Conservation (phyloP, 2,113 vertebrate species). For the Phoenicopterus ruber region DNA sequence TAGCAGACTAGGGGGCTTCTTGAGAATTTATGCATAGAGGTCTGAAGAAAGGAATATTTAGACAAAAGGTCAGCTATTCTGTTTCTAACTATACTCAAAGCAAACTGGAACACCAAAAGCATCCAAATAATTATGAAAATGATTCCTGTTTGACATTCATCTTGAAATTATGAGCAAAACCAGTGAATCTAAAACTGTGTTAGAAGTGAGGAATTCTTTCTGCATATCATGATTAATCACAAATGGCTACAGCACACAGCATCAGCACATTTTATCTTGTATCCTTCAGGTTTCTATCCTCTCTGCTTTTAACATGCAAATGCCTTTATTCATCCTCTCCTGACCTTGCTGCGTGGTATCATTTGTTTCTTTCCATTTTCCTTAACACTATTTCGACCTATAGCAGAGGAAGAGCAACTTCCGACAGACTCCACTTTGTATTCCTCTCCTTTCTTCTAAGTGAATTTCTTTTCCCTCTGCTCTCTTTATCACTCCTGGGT, state of each 20-base stretch:
- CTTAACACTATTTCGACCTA: not conserved
- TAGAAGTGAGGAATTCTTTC: not conserved
- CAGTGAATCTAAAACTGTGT: not conserved
- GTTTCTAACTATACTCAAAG: not conserved
- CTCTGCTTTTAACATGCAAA: not conserved
- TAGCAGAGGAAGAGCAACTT: not conserved
- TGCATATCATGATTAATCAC: not conserved
- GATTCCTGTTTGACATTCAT: not conserved
- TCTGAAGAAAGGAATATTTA: constrained; percentile 26
- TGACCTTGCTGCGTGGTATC: not conserved
- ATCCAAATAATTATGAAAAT: not conserved
- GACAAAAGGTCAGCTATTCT: constrained; percentile 5
- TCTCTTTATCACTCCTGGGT: not conserved
- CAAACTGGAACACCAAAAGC: not conserved
- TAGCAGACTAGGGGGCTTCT: not conserved
- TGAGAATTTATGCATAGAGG: not conserved
- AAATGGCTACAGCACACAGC: not conserved
- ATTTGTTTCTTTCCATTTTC: constrained; percentile 28
- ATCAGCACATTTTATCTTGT: not conserved
- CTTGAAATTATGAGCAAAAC: not conserved
- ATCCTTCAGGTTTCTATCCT: not conserved
- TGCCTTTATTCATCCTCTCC: not conserved
- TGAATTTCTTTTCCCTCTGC: not conserved
- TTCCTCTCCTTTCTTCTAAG: constrained; percentile 6
- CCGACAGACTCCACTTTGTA: not conserved